Evolutionary conservation across 2,888 invertebrate genomes (phyloP), one percentile per base, ranked within the genome.

Genomic region (Scrobipalpa costella): DNA sequence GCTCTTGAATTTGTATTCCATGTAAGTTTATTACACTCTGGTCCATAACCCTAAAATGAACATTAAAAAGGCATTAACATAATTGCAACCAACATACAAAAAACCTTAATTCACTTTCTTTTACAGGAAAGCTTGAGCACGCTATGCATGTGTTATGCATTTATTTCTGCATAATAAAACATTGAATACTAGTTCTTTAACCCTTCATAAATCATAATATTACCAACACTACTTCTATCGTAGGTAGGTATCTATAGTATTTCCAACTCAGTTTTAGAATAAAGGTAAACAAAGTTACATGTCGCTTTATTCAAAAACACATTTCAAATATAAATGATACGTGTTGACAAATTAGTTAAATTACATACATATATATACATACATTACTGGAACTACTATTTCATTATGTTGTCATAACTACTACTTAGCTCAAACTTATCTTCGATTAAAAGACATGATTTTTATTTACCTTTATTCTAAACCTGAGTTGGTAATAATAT

Each of bases 141-240:
- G 55, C 55, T 34, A 55, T 55, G 55, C 55, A 55, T n/a, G n/a
- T 55, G 34, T 55, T 55, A 55, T 55, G 55, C 55, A 55, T 55
- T 55, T 34, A 34, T 33, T 33, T 33, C 9, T 34, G 34, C 34
- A 15, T 33, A 55, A 52, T 15, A 33, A n/a, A 55, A 15, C 34
- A 15, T 27, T 8, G n/a, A 33, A 15, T 11, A 7, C 15, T 55
- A 55, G 55, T 55, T 34, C 55, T 55, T 55, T 55, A 55, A 55
- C 55, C 55, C 27, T 34, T 15, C 34, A 55, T 55, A 55, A 55
- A 55, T 55, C 55, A 55, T n/a, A 7, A 27, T 55, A 17, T 15
- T 55, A 34, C 34, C 34, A 34, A 44, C 44, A 44, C n/a, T n/a
- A 44, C 11, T 40, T 40, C 11, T 40, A n/a, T 34, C 34, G 6